Percentiles rank a stretch among this genome's conserved stretches.
Conservation (phyloP, 1,140 invertebrate genomes). For the Araneus ventricosus region DNA sequence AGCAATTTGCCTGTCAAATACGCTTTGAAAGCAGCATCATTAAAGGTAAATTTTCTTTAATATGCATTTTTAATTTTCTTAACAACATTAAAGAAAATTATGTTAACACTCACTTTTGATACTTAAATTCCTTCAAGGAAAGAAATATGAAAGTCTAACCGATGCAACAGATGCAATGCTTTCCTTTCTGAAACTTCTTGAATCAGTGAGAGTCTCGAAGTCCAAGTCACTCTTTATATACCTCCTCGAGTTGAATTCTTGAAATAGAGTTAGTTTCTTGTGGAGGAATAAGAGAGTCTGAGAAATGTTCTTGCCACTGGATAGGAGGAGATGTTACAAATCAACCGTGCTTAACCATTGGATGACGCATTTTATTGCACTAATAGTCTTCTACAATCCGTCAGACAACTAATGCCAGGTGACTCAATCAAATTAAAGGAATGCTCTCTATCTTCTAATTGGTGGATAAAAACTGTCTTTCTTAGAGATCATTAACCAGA, state of each 20-base stretch:
- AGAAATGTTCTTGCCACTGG: neutral
- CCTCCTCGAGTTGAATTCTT: neutral
- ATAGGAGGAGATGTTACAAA: neutral
- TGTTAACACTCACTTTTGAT: neutral
- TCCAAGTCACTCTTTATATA: neutral
- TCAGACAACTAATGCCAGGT: neutral
- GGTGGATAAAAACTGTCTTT: neutral
- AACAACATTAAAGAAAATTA: neutral
- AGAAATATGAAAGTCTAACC: neutral
- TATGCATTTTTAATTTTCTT: no score
- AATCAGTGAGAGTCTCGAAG: neutral
- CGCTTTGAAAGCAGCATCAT: no score
- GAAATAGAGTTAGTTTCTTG: neutral
- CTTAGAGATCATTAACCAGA: conserved; percentile 10
- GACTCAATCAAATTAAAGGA: conserved; percentile 19
- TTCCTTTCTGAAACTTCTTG: neutral
- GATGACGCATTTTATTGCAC: conserved; percentile 2
- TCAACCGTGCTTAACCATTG: neutral
- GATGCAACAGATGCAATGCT: neutral
- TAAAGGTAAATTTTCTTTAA: no score
- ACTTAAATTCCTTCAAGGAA: neutral
- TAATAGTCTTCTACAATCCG: conserved; percentile 9
- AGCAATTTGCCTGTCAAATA: no score
- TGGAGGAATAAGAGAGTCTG: neutral
- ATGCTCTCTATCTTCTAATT: neutral